Evolutionary conservation across 2,113 vertebrate species (phyloP).

Genomic region (Todiramphus saurophagus): DNA sequence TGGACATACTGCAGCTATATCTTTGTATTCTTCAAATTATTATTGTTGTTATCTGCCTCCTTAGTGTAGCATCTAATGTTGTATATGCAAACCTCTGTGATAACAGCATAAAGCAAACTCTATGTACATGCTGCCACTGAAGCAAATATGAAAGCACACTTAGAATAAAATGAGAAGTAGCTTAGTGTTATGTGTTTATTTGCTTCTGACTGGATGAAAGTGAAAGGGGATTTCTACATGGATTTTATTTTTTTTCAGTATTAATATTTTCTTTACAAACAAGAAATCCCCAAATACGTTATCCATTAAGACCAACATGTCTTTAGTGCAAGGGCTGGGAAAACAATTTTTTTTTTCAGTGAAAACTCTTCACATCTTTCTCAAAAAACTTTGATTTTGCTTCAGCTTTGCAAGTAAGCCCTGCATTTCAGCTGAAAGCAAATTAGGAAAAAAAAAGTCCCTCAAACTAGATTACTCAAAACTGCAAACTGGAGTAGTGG

Average conservation of each 20-base stretch:
- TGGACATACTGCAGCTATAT: neutral
- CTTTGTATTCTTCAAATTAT: neutral
- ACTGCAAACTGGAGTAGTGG: neutral
- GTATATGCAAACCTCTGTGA: neutral
- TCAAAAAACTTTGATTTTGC: neutral
- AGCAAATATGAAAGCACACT: neutral
- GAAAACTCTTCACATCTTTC: neutral
- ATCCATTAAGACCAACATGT: neutral
- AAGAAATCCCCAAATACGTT: neutral
- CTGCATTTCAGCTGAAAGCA: neutral
- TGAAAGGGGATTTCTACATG: neutral
- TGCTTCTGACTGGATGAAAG: neutral
- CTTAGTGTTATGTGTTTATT: neutral
- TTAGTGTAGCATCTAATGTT: neutral
- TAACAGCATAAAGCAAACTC: neutral
- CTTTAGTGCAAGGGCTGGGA: neutral
- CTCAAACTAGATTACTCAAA: neutral
- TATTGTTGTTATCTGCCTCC: neutral
- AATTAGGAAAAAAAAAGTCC: neutral
- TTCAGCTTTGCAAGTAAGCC: neutral
- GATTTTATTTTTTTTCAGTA: neutral
- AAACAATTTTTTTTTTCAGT: neutral
- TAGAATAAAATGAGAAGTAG: neutral
- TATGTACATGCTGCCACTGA: neutral
- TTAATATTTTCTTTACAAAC: neutral